Conservation (phyloP, 2,113 vertebrate species). For the Verasper variegatus region DNA sequence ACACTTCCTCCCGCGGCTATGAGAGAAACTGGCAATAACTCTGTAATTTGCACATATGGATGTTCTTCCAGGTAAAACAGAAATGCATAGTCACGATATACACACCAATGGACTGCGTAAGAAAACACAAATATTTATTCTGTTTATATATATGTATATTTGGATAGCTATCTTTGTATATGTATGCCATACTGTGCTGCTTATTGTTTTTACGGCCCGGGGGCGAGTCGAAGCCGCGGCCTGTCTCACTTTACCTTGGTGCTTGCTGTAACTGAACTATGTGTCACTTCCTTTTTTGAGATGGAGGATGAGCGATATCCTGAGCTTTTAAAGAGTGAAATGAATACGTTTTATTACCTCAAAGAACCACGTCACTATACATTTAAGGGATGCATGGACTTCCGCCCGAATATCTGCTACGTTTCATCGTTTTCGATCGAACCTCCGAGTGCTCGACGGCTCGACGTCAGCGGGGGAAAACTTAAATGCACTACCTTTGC, state of each 20-base stretch:
- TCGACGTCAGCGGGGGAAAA: slow-evolving; percentile 11
- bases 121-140: slow-evolving; percentile 82
- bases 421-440: slow-evolving; percentile 60
- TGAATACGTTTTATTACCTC: slow-evolving; percentile 85
- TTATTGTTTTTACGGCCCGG: slow-evolving; percentile 79
- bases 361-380: slow-evolving; percentile 75
- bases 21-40: slow-evolving; percentile 78
- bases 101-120: slow-evolving; percentile 68
- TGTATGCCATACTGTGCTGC: slow-evolving; percentile 81
- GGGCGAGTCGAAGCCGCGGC: slow-evolving; percentile 64
- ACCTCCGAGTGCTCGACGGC: slow-evolving; percentile 56
- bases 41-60: slow-evolving; percentile 88
- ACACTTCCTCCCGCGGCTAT: slow-evolving; percentile 95
- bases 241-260: slow-evolving; percentile 79
- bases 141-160: slow-evolving; percentile 85
- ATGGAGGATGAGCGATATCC: slow-evolving; percentile 68
- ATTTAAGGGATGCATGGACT: slow-evolving; percentile 74
- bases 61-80: slow-evolving; percentile 81
- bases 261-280: slow-evolving; percentile 80
- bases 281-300: slow-evolving; percentile 74
- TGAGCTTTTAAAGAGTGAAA: slow-evolving; percentile 75
- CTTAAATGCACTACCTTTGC: slow-evolving; percentile 80
- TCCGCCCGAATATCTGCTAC: slow-evolving; percentile 72
- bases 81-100: slow-evolving; percentile 63
- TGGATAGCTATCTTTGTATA: slow-evolving; percentile 85